phyloP scores from a whole-genome alignment of 2,888 invertebrate species.

The Rhingia campestris region DNA sequence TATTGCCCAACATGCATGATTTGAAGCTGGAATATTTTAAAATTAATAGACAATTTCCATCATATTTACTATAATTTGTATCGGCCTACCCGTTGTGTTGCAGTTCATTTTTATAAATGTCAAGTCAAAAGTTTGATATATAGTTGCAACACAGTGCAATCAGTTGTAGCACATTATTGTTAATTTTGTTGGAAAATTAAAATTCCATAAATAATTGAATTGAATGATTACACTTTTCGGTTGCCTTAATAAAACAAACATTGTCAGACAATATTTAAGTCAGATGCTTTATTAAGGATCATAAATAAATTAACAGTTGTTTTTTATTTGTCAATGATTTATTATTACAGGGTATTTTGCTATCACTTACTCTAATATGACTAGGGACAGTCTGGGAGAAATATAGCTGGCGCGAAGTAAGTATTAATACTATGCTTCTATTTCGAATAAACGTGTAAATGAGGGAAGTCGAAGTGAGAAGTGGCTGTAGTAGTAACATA shows the following conservation, averaged over 20 bases:
- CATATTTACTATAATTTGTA: slow-evolving; percentile 40
- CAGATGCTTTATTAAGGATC: slow-evolving; percentile 58
- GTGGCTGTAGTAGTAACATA: too few relatives aligned
- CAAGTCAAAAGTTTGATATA: slow-evolving; percentile 19
- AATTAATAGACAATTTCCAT: slow-evolving; percentile 19
- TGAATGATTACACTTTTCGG: slow-evolving; percentile 51
- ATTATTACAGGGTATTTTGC: not conserved
- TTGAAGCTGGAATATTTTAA: slow-evolving; percentile 36
- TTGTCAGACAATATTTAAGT: slow-evolving; percentile 52
- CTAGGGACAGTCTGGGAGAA: too few relatives aligned
- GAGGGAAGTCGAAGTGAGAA: too few relatives aligned
- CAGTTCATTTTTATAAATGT: slow-evolving; percentile 31
- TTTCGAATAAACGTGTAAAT: too few relatives aligned
- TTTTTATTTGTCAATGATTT: slow-evolving; percentile 30
- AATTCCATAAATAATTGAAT: slow-evolving; percentile 57
- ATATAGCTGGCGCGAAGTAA: too few relatives aligned
- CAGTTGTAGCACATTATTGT: slow-evolving; percentile 43
- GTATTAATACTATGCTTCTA: too few relatives aligned
- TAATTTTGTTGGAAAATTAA: slow-evolving; percentile 13
- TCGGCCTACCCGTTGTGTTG: slow-evolving; percentile 45
- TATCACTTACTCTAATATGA: too few relatives aligned
- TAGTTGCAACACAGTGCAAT: slow-evolving; percentile 21
- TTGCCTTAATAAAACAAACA: slow-evolving; percentile 55
- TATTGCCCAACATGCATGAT: slow-evolving; percentile 84
- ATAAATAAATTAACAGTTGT: slow-evolving; percentile 45